Base-by-base conservation (phyloP, 2,888 invertebrate genomes). In the Heliconius sara region DNA sequence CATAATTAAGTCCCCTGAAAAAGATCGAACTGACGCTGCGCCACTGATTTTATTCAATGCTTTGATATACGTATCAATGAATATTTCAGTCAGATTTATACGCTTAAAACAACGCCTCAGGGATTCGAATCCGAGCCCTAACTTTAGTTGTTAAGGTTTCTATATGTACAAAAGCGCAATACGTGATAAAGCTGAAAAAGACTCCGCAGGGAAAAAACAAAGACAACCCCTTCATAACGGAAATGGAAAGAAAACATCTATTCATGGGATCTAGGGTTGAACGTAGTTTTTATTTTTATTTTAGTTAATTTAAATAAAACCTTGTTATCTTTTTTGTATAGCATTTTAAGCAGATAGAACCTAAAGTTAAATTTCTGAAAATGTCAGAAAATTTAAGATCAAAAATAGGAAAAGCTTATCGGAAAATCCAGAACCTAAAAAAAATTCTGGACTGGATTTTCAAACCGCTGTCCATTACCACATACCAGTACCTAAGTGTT, bases 191-290 rank as follows among this genome's bases (percentile, higher is more conserved):
- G 5, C 75, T 25, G 75, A 22, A 43, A 75, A 75, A 75, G 63
- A 43, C 75, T 39, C 65, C 60, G 19, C 65, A 22, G 75, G 65
- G 66, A 66, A 22, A 12, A 70, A 66, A 66, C 43, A 75, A 75
- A 65, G 57, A 57, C 52, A 34, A 60, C 73, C 73, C 72, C 57
- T 77, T 71, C 70, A 75, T 79, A 76, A 76, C 22, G 76, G 34
- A 70, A 75, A 76, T 43, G 78, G 63, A 66, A 78, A 73, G 73
- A 65, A 39, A 70, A 76, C 79, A 65, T 57, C 67, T 65, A 43
- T 75, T 75, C 76, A 76, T 12, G 68, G 30, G 65, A 70, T 39
- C 27, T 63, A 79, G 79, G 79, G 79, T 67, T 71, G 79, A 75
- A 75, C 63, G 22, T 63, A 16, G 2, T 13, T 25, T 43, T 39